A percentile compares a stretch with the other conserved stretches of the same genome.
Conservation (phyloP, 2,888 invertebrate species). For the Sialis lutaria region DNA sequence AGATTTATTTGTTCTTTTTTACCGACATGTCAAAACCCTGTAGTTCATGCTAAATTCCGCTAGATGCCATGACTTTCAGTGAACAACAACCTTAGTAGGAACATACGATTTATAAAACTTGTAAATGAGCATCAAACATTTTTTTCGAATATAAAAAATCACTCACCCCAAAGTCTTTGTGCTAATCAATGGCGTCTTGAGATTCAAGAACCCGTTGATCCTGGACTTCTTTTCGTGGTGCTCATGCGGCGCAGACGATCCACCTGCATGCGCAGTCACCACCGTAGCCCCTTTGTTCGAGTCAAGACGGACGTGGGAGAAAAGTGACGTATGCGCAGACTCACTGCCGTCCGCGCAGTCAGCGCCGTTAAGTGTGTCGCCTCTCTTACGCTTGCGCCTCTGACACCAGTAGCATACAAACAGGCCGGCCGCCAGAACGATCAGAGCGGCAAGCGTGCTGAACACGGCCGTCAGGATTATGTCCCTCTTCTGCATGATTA, state of each 20-base stretch:
- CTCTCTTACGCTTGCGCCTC: conserved; percentile 36
- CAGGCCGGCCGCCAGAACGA: conserved; percentile 36
- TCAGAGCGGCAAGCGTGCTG: conserved; percentile 40
- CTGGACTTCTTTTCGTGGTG: conserved; percentile 34
- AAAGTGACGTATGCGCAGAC: conserved; percentile 10
- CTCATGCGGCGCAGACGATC: conserved; percentile 16
- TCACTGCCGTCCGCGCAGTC: conserved; percentile 34
- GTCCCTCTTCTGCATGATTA: conserved; percentile 51
- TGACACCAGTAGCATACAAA: conserved; percentile 35
- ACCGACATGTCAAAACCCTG: no score
- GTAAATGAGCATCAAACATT: no score
- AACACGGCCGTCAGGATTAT: conserved; percentile 45
- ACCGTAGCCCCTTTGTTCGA: neutral
- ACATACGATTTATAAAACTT: no score
- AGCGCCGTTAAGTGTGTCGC: conserved; percentile 32
- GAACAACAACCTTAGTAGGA: no score
- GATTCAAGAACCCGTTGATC: conserved; percentile 46
- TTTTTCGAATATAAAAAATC: neutral
- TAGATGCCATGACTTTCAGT: no score
- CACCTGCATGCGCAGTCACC: conserved; percentile 5
- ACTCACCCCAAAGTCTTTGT: conserved; percentile 62
- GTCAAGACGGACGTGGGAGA: conserved; percentile 4
- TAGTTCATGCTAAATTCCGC: no score
- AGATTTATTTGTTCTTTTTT: no score
- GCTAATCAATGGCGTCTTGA: conserved; percentile 56